Base-by-base conservation (phyloP, 1,140 invertebrate species). In the Pogonomyrmex barbatus region DNA sequence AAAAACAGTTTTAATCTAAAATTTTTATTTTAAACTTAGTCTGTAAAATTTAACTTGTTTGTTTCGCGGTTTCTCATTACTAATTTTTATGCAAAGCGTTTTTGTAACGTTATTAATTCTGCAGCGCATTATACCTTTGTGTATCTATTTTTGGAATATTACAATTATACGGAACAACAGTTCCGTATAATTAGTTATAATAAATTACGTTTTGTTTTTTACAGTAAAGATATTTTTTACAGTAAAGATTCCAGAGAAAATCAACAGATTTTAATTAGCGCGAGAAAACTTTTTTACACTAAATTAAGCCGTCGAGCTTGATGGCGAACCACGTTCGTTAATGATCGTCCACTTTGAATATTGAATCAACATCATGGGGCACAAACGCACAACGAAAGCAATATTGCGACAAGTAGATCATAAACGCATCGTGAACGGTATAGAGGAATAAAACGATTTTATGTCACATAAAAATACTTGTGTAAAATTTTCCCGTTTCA, bases 261-360 rank as follows among this genome's bases (percentile, higher is more conserved):
- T 75, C 45, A 50, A 83, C 68, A 36, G 39, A 70, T 50, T 70
- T 73, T 58, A 83, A 83, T 83, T 73, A 60, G 17, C 12, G 17
- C 36, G 42, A 30, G 52, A 2, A 33, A 60, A 82, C 45, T 75
- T 83, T 8, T 73, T 83, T 75, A 60, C 17, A 24, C 54, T 60
- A 47, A 75, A 73, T 83, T 83, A 60, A 83, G n/a, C 30, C 33
- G 56, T 83, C 42, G 75, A 73, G 42, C 12, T 47, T 33, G 30
- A 24, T 36, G 9, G 5, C 14, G 42, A 62, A 62, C 17, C 54
- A n/a, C 42, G 17, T 82, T 45, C 30, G 54, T 39, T 83, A 75
- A 83, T 83, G 73, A 62, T 39, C 42, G 36, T 60, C 24, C 39
- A 14, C 12, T 36, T 36, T 60, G 54, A 83, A 83, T 45, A 45